A percentile compares a stretch with the other conserved stretches of the same genome.
phyloP scores from a whole-genome alignment of 2,888 invertebrate genomes.

The Acronicta leporina region DNA sequence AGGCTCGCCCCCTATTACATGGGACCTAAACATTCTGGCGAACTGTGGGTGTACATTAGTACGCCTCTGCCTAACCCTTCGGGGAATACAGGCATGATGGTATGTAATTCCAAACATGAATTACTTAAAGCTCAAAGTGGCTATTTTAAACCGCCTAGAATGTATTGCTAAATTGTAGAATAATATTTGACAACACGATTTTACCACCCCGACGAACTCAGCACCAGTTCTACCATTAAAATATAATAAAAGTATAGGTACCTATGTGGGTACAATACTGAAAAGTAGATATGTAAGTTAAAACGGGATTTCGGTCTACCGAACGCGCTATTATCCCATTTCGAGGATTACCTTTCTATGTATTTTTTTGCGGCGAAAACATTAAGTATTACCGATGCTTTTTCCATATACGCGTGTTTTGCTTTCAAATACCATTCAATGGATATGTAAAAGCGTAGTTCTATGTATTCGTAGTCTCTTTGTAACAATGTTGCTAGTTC shows the following conservation, averaged over 20 bases:
- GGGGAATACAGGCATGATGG: too few species aligned
- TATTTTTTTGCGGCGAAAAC: constrained; percentile 43
- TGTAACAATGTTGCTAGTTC: background rate
- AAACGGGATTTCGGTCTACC: constrained; percentile 40
- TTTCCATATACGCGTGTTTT: constrained; percentile 22
- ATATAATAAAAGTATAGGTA: background rate
- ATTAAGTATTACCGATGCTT: constrained; percentile 27
- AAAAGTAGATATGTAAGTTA: constrained; percentile 32
- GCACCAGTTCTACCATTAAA: too few species aligned
- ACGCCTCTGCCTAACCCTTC: too few species aligned
- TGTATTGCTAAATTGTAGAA: too few species aligned
- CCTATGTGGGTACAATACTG: constrained; percentile 3
- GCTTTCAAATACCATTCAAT: constrained; percentile 28
- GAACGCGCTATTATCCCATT: constrained; percentile 50
- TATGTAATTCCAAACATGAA: too few species aligned
- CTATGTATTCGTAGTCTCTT: background rate
- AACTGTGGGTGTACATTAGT: too few species aligned
- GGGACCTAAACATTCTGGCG: too few species aligned
- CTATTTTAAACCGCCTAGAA: too few species aligned
- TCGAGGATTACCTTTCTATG: constrained; percentile 47
- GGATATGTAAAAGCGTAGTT: constrained; percentile 3
- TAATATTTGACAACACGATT: too few species aligned
- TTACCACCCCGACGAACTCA: too few species aligned
- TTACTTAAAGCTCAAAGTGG: too few species aligned
- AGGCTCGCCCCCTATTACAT: too few species aligned